Evolutionary conservation across 2,888 invertebrate species (phyloP), one percentile per base, ranked within the genome.

Genomic region (Clunio marinus): DNA sequence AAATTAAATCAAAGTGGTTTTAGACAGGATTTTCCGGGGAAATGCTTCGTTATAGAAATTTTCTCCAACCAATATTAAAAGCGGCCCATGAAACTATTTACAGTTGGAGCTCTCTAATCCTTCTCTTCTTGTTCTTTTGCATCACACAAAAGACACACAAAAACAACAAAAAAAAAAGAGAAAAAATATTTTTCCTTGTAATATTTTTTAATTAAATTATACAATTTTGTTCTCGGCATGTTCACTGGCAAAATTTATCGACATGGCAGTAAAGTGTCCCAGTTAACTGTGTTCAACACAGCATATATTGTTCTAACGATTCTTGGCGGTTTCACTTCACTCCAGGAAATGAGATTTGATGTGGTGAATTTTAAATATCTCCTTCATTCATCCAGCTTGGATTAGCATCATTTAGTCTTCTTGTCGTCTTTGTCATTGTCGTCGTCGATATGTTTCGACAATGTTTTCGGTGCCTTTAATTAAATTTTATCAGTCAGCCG

Each of bases 191-290:
- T 41, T 15, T 41, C 32, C 32, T 7, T 41, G 41, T 41, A 15
- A 41, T 17, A 58, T 58, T 58, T 58, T 58, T 58, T 58, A 58
- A 58, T 58, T 58, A 58, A 58, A 58, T 58, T 58, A 58, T 10
- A 58, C 58, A 58, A 58, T 58, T 25, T 15, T 28, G 3, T 4
- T 41, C 15, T 41, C 15, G 41, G 10, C 13, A 7, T 10, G 4
- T 4, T 32, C 10, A 10, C 32, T 32, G 32, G 10, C 13, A n/a
- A 3, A 15, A 45, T n/a, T n/a, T n/a, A n/a, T n/a, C 10, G 45
- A 45, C 15, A 13, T 41, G 51, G 51, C 51, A n/a, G 17, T 51
- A 22, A 51, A 17, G 24, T 51, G 51, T 17, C 51, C 51, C 15
- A 20, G 17, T 51, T 51, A 5, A 15, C 17, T 15, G 35, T 5